Percentiles rank a stretch among this genome's conserved stretches.
phyloP scores from a whole-genome alignment of 1,140 invertebrate genomes.

The Cryptotermes secundus region DNA sequence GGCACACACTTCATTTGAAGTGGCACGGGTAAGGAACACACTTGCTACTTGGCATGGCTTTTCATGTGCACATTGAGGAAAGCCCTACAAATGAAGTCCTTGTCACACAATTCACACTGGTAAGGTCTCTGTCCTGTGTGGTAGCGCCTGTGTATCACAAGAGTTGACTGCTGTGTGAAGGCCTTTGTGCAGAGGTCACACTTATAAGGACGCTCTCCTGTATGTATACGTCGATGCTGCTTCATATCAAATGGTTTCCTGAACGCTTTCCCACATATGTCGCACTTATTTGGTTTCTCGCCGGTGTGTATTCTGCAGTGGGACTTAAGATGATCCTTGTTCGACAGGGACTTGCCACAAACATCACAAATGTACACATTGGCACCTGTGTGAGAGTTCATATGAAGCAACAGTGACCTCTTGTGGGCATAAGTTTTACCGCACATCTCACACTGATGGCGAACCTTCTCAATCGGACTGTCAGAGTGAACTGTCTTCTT shows the following conservation, averaged over 20 bases:
- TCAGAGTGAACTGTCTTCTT: conserved; percentile 40
- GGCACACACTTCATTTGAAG: too few species aligned
- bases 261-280: conserved; percentile 57
- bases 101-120: conserved; percentile 37
- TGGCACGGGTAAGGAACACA: too few species aligned
- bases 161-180: conserved; percentile 36
- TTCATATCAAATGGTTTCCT: conserved; percentile 62
- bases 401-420: conserved; percentile 59
- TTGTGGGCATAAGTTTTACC: conserved; percentile 58
- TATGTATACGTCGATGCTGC: conserved; percentile 63
- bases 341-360: conserved; percentile 48
- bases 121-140: conserved; percentile 45
- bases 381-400: conserved; percentile 56
- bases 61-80: conserved; percentile 41
- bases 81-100: conserved; percentile 49
- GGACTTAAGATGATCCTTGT: conserved; percentile 53
- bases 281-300: conserved; percentile 50
- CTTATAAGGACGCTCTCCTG: conserved; percentile 64
- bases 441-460: conserved; percentile 56
- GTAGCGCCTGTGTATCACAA: conserved; percentile 36
- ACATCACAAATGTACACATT: conserved; percentile 54
- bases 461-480: conserved; percentile 41
- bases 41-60: not conserved
- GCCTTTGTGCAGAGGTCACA: conserved; percentile 40
- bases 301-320: conserved; percentile 62